Evolutionary conservation across 2,797 vertebrate genomes (phyloP), one percentile per base, ranked within the genome.

Genomic region (Psittacula echo): DNA sequence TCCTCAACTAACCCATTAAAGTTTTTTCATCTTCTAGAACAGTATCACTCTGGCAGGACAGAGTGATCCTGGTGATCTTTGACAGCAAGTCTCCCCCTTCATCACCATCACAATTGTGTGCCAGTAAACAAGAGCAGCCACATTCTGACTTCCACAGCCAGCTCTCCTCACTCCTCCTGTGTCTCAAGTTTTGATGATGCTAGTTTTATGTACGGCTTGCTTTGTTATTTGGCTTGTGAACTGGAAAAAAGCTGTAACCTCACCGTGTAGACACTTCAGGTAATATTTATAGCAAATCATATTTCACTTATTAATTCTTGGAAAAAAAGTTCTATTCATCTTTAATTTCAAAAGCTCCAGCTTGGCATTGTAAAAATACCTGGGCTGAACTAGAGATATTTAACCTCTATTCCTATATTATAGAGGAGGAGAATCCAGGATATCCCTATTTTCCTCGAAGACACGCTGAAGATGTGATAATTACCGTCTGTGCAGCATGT

Each of bases 371-470:
- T 26, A 68, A 77, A 82, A 92, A 53, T 9, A 71, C 6, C 14
- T 34, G 51, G n/a, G 67, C 42, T 60, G 60, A 72, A 83, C 66
- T 0, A 87, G 47, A 22, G 20, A 5, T 12, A 54, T 18, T 81
- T 79, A 89, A 66, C 34, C 30, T 73, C 67, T 41, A 41, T 32
- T 90, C 70, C 44, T 32, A 7, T 0, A 0, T 10, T 29, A 58
- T 26, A 56, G 39, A 58, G 61, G 58, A 65, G n/a, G 6, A 93
- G 56, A 87, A 53, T 14, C 29, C 24, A 50, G 47, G 13, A 41
- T 16, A 20, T 2, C 22, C 2, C 0, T 10, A 10, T 14, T 39
- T 60, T 56, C 72, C 51, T 45, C 1, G 23, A 51, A 82, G 74
- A 42, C 10, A 20, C 34, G 53, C 29, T 2, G 67, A 87, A 67